Evolutionary conservation across 2,888 invertebrate genomes (phyloP).

Genomic region (Glyphotaelius pellucidus): DNA sequence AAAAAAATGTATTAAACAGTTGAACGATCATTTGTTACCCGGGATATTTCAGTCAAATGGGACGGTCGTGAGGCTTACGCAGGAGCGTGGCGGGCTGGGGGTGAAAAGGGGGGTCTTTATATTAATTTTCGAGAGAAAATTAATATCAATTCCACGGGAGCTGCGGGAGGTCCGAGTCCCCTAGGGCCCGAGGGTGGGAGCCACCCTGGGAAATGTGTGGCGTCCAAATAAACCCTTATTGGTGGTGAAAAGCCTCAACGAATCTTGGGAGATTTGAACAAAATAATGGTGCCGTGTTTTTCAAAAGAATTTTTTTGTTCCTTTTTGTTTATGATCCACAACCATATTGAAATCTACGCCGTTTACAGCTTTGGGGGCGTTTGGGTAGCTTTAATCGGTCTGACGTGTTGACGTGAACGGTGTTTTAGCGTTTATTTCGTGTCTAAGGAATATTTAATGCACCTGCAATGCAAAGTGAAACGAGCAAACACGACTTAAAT

Average conservation of each 20-base stretch:
- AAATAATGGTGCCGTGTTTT: background rate
- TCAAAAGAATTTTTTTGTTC: background rate
- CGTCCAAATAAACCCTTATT: background rate
- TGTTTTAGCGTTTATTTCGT: background rate
- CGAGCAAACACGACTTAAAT: background rate
- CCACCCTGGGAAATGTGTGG: background rate
- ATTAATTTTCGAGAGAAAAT: slow-evolving; percentile 39
- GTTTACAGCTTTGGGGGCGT: background rate
- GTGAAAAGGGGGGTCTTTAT: slow-evolving; percentile 6
- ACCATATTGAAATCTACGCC: background rate
- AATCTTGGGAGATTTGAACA: background rate
- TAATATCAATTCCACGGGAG: slow-evolving; percentile 37
- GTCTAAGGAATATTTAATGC: background rate
- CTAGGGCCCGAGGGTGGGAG: background rate
- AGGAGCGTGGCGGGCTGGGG: background rate
- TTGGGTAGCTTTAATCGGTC: background rate
- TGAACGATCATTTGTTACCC: slow-evolving; percentile 32
- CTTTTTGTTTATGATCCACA: background rate
- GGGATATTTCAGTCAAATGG: slow-evolving; percentile 29
- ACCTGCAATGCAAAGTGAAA: background rate
- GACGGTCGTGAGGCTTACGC: slow-evolving; percentile 6
- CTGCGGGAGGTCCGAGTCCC: slow-evolving; percentile 12
- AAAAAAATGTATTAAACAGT: slow-evolving; percentile 26
- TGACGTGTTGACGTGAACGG: background rate
- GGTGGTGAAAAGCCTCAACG: background rate